phyloP scores from a whole-genome alignment of 2,797 vertebrate species.

The Chaunax sp. region DNA sequence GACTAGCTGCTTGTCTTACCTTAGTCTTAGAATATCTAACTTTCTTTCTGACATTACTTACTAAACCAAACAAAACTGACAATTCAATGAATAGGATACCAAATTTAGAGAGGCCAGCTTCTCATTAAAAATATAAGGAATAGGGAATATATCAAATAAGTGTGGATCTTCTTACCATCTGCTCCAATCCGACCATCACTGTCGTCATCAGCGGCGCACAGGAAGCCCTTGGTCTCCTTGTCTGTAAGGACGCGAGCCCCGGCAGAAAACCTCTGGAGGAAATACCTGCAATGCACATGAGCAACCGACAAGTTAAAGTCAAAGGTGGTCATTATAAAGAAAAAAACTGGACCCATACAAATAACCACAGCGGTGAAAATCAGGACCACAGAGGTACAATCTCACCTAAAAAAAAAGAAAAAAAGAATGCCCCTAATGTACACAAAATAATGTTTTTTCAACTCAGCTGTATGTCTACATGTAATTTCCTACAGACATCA shows the following conservation, averaged over 20 bases:
- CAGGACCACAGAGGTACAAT: background rate
- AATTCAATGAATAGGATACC: background rate
- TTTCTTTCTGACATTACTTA: background rate
- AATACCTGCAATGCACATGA: conserved; percentile 84
- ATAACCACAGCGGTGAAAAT: background rate
- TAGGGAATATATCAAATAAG: background rate
- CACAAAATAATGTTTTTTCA: too few relatives aligned
- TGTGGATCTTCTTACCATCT: conserved; percentile 81
- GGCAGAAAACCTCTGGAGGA: conserved; percentile 93
- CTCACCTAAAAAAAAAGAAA: too few relatives aligned
- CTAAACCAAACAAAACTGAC: background rate
- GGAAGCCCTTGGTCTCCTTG: conserved; percentile 90
- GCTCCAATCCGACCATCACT: conserved; percentile 93
- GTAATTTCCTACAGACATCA: background rate
- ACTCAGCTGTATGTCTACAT: too few relatives aligned
- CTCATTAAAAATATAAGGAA: background rate
- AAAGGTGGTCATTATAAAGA: background rate
- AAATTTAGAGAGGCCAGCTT: background rate
- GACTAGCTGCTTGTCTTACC: background rate
- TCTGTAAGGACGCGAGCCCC: conserved; percentile 89
- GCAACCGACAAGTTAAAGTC: background rate
- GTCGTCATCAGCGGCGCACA: conserved; percentile 90
- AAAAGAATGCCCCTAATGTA: too few relatives aligned
- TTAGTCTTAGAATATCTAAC: background rate
- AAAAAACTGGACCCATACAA: background rate